Evolutionary conservation across 1,140 invertebrate species (phyloP).

Genomic region (Calephelis nemesis): DNA sequence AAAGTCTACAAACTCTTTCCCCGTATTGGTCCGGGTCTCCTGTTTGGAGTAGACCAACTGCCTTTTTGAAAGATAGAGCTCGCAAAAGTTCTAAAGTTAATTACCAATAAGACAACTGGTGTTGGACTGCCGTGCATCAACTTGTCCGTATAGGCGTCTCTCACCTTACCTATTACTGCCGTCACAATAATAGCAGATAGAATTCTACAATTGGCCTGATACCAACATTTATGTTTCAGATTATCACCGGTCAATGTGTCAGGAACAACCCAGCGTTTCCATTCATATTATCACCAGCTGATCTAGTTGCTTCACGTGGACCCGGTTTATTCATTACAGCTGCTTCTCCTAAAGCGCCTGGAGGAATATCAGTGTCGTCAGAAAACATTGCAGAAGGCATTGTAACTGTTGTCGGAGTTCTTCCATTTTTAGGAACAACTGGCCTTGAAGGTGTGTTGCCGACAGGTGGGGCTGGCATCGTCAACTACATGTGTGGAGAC

Average conservation of each 20-base stretch:
- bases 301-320: neutral
- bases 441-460: conserved; percentile 35
- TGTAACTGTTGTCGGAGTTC: conserved; percentile 28
- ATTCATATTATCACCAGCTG: neutral
- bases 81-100: no score
- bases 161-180: no score
- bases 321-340: neutral
- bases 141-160: no score
- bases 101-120: no score
- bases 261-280: neutral
- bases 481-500: conserved; percentile 4
- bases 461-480: conserved; percentile 27
- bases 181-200: no score
- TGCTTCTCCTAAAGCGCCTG: neutral
- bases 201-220: no score
- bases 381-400: conserved; percentile 34
- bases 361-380: conserved; percentile 13
- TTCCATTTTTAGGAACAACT: conserved; percentile 23
- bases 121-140: no score
- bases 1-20: no score
- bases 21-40: no score
- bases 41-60: no score
- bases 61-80: no score
- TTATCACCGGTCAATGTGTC: neutral
- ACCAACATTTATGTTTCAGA: neutral